Evolutionary conservation across 2,797 vertebrate genomes (phyloP).

Genomic region (Hafferia zeledoni): DNA sequence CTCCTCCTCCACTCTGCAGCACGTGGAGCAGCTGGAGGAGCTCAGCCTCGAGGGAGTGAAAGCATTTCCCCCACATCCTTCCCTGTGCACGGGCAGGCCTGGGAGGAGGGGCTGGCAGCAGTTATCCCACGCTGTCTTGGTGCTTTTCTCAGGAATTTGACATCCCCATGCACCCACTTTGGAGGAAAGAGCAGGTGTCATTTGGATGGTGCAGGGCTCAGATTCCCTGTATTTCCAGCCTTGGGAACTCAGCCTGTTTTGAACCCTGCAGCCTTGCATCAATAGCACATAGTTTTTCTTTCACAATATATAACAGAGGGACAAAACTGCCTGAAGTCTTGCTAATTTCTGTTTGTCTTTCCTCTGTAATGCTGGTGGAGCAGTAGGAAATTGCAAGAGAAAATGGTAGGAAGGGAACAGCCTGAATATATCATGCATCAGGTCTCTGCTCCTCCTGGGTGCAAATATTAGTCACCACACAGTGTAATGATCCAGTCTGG

Average conservation of each 20-base stretch:
- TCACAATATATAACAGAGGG: background rate
- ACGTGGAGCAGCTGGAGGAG: conserved; percentile 40
- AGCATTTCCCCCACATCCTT: conserved; percentile 45
- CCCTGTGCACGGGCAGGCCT: background rate
- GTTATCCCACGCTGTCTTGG: background rate
- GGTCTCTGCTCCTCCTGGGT: background rate
- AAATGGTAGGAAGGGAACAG: background rate
- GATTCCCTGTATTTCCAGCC: conserved; percentile 22
- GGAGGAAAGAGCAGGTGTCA: background rate
- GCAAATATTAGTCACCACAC: accelerated
- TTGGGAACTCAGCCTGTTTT: conserved; percentile 9
- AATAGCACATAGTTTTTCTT: background rate
- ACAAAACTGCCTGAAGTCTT: background rate
- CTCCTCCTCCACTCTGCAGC: background rate
- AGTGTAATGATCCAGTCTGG: background rate
- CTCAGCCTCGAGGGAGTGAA: conserved; percentile 2
- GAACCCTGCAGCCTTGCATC: background rate
- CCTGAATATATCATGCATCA: background rate
- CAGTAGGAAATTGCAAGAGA: background rate
- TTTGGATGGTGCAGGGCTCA: background rate
- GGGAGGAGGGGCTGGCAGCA: background rate
- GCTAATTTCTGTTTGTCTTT: background rate
- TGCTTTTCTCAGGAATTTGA: background rate
- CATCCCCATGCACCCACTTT: background rate
- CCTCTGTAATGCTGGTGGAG: background rate